Base-by-base conservation (phyloP, 1,140 invertebrate species). In the Euglossa dilemma region DNA sequence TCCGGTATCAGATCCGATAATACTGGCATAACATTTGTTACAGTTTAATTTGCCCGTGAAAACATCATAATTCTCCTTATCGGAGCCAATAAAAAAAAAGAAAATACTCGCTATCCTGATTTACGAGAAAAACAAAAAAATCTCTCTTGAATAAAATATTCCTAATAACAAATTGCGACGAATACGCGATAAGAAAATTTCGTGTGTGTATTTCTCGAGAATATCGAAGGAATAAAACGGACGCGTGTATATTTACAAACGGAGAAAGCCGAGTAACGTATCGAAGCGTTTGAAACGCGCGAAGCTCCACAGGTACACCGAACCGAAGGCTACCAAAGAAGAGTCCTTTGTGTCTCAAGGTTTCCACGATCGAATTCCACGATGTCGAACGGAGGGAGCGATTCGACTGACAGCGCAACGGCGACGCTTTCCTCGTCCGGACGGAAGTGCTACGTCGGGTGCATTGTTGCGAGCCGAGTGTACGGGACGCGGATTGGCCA, bases 401-500 rank as follows among this genome's bases (percentile, higher is more conserved):
- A 85, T 43, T 56, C 73, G 76, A 71, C 66, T 59, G 36, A 63
- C 84, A 70, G 76, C 70, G 64, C 52, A 70, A 36, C 54, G 59
- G 23, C 80, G 69, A 81, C 67, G 87, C 71, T 87, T 90, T 88
- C 85, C 89, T 85, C 86, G 87, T 76, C 87, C 88, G 87, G 86
- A 88, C 87, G 89, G 90, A 91, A 91, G 89, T 90, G 89, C 86
- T 85, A 89, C 89, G 90, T 91, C 89, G 90, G 83, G 85, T 89
- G 87, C 85, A 91, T 91, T 91, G 89, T 90, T 88, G 79, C 87
- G 77, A 85, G 80, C 78, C 56, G 71, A 79, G 79, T 70, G 66
- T 67, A 88, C 84, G 85, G 84, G 75, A 87, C 88, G 87, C 80
- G 90, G 89, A 91, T 91, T 85, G 90, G 89, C 89, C 88, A 91